Evolutionary conservation across 1,140 invertebrate genomes (phyloP).

Genomic region (Leptoteleia sp.): DNA sequence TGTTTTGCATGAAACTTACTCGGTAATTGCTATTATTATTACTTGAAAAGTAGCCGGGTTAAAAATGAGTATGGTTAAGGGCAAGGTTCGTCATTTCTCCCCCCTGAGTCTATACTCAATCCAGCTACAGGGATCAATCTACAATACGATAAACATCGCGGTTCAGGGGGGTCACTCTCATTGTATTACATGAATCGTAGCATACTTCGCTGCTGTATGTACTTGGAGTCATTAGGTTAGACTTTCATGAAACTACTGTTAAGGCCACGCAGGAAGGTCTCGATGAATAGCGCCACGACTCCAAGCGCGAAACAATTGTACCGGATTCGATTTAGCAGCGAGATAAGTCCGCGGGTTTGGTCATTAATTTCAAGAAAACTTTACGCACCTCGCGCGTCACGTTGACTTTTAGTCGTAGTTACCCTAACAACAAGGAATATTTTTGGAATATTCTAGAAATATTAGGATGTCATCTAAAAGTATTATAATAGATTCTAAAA

Average conservation of each 20-base stretch:
- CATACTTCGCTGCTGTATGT: slow-evolving; percentile 41
- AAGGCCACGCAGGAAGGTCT: slow-evolving; percentile 52
- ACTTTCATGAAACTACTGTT: slow-evolving; percentile 63
- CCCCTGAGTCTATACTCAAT: slow-evolving; percentile 21
- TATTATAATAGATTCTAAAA: too few species aligned
- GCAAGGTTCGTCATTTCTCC: neutral
- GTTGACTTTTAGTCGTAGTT: too few species aligned
- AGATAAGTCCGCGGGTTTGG: slow-evolving; percentile 33
- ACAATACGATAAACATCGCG: slow-evolving; percentile 58
- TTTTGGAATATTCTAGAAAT: too few species aligned
- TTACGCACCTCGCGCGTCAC: too few species aligned
- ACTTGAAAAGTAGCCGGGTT: neutral
- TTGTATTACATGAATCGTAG: slow-evolving; percentile 64
- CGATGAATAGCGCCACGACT: slow-evolving; percentile 43
- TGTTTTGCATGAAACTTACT: too few species aligned
- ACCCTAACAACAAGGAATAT: too few species aligned
- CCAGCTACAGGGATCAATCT: slow-evolving; percentile 54
- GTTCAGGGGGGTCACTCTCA: slow-evolving; percentile 55
- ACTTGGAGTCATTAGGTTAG: slow-evolving; percentile 46
- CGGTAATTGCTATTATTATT: too few species aligned
- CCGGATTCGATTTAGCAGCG: slow-evolving; percentile 29
- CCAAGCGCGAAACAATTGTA: slow-evolving; percentile 52
- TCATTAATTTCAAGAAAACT: slow-evolving; percentile 37
- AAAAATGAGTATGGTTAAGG: neutral
- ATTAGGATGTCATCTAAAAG: too few species aligned